phyloP scores from a whole-genome alignment of 2,797 vertebrate species.

The Arnoldichthys spilopterus region DNA sequence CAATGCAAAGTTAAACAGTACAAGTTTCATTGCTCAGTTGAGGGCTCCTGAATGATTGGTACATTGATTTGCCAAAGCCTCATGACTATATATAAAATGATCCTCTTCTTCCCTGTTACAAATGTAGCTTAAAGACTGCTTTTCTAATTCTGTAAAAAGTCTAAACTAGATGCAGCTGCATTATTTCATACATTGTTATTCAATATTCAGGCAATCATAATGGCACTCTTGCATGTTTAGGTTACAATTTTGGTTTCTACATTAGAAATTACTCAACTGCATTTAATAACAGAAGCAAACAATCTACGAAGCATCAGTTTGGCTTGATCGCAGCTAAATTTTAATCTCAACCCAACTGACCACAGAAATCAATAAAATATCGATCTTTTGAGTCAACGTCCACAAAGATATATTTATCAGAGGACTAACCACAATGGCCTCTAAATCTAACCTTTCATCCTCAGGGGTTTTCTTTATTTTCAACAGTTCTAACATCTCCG shows the following conservation, averaged over 20 bases:
- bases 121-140: too few relatives aligned
- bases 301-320: neutral
- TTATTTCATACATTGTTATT: too few relatives aligned
- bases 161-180: too few relatives aligned
- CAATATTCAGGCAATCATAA: too few relatives aligned
- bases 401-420: slow-evolving; percentile 6
- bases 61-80: neutral
- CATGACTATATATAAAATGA: neutral
- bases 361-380: slow-evolving; percentile 16
- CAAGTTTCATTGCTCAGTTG: neutral
- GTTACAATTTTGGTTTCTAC: neutral
- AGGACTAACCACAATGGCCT: neutral
- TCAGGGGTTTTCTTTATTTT: neutral
- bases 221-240: too few relatives aligned
- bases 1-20: neutral
- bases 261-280: neutral
- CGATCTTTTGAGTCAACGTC: neutral
- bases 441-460: neutral
- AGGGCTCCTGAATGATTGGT: neutral
- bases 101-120: too few relatives aligned
- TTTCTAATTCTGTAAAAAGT: too few relatives aligned
- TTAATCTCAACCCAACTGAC: slow-evolving; percentile 7
- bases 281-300: neutral
- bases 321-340: neutral
- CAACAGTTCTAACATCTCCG: neutral